phyloP scores from a whole-genome alignment of 2,113 vertebrate species.

The Gymnogyps californianus region DNA sequence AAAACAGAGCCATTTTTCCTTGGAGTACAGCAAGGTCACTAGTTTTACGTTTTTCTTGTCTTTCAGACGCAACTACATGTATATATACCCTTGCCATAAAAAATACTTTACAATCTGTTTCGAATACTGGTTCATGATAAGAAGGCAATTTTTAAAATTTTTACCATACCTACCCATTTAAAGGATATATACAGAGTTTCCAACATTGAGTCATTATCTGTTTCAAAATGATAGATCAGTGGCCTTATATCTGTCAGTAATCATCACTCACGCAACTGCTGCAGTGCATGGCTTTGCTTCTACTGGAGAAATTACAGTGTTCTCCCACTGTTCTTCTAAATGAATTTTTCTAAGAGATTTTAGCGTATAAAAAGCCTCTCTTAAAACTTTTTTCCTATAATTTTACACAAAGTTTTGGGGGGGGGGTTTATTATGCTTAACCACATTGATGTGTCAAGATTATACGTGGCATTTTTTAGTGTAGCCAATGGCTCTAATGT shows the following conservation, averaged over 20 bases:
- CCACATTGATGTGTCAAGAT: not conserved
- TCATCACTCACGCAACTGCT: not conserved
- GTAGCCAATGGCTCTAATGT: not conserved
- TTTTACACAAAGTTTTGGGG: too few relatives aligned
- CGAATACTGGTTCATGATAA: not conserved
- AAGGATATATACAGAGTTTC: not conserved
- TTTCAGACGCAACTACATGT: not conserved
- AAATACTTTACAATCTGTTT: not conserved
- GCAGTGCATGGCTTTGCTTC: not conserved
- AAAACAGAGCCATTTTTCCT: not conserved
- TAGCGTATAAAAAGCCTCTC: not conserved
- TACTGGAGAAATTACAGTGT: not conserved
- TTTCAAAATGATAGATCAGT: not conserved
- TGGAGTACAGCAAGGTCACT: not conserved
- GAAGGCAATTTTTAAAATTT: not conserved
- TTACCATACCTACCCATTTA: not conserved
- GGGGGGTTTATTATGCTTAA: not conserved
- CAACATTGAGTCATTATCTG: not conserved
- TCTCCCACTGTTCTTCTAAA: not conserved
- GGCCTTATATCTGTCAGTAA: not conserved
- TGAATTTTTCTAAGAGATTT: not conserved
- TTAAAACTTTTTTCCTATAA: not conserved
- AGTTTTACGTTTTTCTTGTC: not conserved
- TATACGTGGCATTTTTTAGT: not conserved
- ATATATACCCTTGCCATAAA: not conserved